A percentile compares a stretch with the other conserved stretches of the same genome.
These are phyloP conservation scores for Eristalis arbustorum DNA, from an alignment of 2,888 invertebrate species.

Conservation along the genomic window DNA sequence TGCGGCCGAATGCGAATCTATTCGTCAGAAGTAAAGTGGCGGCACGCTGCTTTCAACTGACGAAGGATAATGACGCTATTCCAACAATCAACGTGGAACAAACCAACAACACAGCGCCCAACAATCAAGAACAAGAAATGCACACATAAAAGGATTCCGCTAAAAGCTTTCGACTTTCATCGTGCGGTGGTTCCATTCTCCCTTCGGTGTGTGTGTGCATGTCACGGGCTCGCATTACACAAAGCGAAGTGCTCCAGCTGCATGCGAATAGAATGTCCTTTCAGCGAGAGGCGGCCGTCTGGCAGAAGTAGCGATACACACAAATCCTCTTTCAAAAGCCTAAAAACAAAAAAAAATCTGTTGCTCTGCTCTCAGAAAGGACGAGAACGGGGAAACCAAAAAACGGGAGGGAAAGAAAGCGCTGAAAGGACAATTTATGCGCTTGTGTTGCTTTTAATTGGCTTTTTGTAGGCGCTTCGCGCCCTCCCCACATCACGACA, in stretches of 20 bases:
- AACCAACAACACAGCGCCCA: slow-evolving; percentile 12
- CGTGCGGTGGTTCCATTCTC: slow-evolving; percentile 53
- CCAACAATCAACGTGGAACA: slow-evolving; percentile 61
- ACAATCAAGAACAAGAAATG: slow-evolving; percentile 53
- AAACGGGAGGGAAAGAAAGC: not conserved
- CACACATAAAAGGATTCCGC: slow-evolving; percentile 58
- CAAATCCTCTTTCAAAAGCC: not conserved
- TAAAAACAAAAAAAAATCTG: slow-evolving; percentile 65
- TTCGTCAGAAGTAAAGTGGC: slow-evolving; percentile 31
- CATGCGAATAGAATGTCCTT: slow-evolving; percentile 46
- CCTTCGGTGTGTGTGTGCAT: slow-evolving; percentile 4
- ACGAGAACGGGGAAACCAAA: slow-evolving; percentile 25
- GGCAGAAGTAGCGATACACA: slow-evolving; percentile 47
- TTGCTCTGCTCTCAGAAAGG: slow-evolving; percentile 53
- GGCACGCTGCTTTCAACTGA: slow-evolving; percentile 69
- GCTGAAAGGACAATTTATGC: slow-evolving; percentile 54
- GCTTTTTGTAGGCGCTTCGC: slow-evolving; percentile 63
- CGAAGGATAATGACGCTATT: slow-evolving; percentile 69
- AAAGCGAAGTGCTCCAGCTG: slow-evolving; percentile 58
- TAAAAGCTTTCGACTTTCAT: slow-evolving; percentile 66
- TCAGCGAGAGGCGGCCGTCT: slow-evolving; percentile 12
- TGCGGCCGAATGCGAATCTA: slow-evolving; percentile 31
- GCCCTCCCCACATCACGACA: slow-evolving; percentile 52
- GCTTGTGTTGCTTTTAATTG: slow-evolving; percentile 63
- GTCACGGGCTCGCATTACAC: slow-evolving; percentile 8